phyloP scores from a whole-genome alignment of 2,113 vertebrate genomes.

The Mugil cephalus region DNA sequence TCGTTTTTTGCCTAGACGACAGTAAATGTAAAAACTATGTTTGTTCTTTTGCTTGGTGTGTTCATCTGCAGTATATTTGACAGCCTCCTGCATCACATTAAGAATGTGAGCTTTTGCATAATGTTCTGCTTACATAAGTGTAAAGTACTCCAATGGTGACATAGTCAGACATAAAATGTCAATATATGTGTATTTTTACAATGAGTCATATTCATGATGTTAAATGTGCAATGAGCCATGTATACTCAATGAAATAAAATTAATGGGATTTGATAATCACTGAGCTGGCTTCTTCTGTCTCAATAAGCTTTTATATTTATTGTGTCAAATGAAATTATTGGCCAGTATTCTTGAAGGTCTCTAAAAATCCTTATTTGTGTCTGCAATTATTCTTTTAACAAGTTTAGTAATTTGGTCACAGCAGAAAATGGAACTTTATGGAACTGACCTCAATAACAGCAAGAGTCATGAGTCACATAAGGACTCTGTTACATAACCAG shows the following conservation, averaged over 20 bases:
- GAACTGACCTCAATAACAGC: neutral
- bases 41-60: constrained; percentile 58
- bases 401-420: neutral
- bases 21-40: constrained; percentile 38
- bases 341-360: neutral
- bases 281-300: neutral
- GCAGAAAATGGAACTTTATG: neutral
- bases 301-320: too few relatives aligned
- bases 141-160: constrained; percentile 52
- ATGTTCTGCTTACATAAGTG: constrained; percentile 44
- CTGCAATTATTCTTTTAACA: neutral
- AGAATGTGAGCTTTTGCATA: constrained; percentile 69
- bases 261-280: constrained; percentile 56
- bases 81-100: constrained; percentile 59
- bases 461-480: neutral
- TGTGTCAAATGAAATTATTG: too few relatives aligned
- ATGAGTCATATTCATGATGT: constrained; percentile 64
- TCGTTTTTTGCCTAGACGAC: constrained; percentile 60
- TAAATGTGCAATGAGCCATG: constrained; percentile 59
- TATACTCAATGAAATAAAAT: constrained; percentile 72
- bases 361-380: neutral
- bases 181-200: constrained; percentile 71
- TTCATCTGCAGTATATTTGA: constrained; percentile 43
- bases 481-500: neutral
- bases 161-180: constrained; percentile 54